phyloP scores from a whole-genome alignment of 2,113 vertebrate genomes.

The Oryzias woworae region DNA sequence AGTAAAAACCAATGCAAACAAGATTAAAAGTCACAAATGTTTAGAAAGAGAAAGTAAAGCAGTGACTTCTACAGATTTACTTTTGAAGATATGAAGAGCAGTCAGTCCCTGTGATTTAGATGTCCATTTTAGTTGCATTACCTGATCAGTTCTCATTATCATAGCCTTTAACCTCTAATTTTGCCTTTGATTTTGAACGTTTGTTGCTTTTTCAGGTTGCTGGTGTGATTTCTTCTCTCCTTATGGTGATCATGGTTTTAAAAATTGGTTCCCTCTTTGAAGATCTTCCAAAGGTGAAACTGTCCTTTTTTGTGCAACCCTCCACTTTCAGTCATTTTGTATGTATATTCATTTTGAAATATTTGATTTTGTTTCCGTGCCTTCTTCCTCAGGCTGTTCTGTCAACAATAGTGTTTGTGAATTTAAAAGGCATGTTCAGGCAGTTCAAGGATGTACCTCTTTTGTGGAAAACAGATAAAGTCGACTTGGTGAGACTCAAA shows the following conservation, averaged over 20 bases:
- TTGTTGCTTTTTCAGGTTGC: conserved; percentile 77
- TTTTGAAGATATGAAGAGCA: too few species aligned
- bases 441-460: conserved; percentile 81
- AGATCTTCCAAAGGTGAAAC: conserved; percentile 87
- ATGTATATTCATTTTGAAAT: too few species aligned
- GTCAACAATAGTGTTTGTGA: conserved; percentile 85
- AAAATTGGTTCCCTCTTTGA: conserved; percentile 89
- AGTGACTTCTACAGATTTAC: too few species aligned
- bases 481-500: conserved; percentile 82
- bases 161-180: too few species aligned
- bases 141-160: too few species aligned
- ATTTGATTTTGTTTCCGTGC: not conserved
- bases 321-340: not conserved
- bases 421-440: conserved; percentile 91
- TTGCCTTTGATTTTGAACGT: not conserved
- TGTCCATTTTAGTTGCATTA: too few species aligned
- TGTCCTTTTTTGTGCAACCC: not conserved
- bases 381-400: conserved; percentile 82
- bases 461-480: conserved; percentile 84
- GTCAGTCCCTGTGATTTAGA: too few species aligned
- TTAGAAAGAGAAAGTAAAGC: too few species aligned
- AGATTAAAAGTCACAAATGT: conserved; percentile 7
- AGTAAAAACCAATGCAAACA: conserved; percentile 66
- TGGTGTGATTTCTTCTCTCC: conserved; percentile 79
- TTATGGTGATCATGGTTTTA: conserved; percentile 87